Conservation (phyloP, 2,888 invertebrate species). For the Choristoneura rosaceana region DNA sequence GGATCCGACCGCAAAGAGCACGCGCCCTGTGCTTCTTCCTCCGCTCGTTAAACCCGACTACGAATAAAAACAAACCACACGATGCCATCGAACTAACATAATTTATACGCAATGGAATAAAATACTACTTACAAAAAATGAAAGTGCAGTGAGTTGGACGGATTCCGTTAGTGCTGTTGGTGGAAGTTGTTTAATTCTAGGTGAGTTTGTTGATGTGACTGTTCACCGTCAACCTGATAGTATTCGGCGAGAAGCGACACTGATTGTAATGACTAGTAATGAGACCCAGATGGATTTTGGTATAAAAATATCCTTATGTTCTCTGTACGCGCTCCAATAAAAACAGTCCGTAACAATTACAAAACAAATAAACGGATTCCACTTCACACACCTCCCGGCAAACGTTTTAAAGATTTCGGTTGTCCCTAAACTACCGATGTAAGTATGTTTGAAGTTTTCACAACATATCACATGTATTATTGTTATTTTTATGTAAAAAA, state of each 20-base stretch:
- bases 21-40: slow-evolving; percentile 43
- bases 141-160: slow-evolving; percentile 36
- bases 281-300: neutral
- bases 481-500: neutral
- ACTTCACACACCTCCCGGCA: neutral
- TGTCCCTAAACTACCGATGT: neutral
- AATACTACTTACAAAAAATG: slow-evolving; percentile 21
- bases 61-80: slow-evolving; percentile 54
- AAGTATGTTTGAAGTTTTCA: neutral
- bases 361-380: slow-evolving; percentile 5
- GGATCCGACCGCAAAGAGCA: slow-evolving; percentile 37
- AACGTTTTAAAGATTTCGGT: neutral
- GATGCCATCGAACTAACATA: slow-evolving; percentile 55
- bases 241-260: neutral
- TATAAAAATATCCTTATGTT: neutral
- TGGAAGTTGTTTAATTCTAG: slow-evolving; percentile 48
- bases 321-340: neutral
- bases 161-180: slow-evolving; percentile 22
- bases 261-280: neutral
- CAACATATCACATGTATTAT: neutral
- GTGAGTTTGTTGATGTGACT: slow-evolving; percentile 57
- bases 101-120: slow-evolving; percentile 50
- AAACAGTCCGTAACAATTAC: neutral
- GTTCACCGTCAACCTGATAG: neutral
- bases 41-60: slow-evolving; percentile 46